These are phyloP conservation scores for Oceanites oceanicus DNA, from an alignment of 2,113 vertebrate species.

Conservation along the genomic window DNA sequence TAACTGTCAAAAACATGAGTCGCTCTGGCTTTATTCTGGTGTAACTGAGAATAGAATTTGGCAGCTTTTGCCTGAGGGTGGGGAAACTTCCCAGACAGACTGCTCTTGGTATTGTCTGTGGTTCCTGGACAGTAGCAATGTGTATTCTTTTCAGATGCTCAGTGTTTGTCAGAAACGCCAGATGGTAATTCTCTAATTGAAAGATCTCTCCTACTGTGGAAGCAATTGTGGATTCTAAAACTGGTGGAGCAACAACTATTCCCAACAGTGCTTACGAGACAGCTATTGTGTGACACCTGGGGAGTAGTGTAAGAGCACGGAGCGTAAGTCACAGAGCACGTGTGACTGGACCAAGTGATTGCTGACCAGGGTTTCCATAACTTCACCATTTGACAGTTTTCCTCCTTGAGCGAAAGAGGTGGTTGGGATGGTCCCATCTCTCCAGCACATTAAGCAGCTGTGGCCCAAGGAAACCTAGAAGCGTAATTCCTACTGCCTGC, in stretches of 20 bases:
- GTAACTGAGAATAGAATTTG: constrained; percentile 38
- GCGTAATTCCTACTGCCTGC: background rate
- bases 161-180: background rate
- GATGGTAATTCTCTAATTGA: constrained; percentile 24
- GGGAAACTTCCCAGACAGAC: constrained; percentile 25
- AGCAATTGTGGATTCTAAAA: background rate
- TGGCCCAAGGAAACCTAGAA: background rate
- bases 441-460: background rate
- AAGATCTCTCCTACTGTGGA: background rate
- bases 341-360: background rate
- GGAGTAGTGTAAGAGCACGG: background rate
- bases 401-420: background rate
- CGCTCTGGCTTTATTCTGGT: background rate
- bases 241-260: background rate
- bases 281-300: background rate
- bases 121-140: constrained; percentile 52
- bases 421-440: background rate
- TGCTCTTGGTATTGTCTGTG: constrained; percentile 27
- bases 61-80: background rate
- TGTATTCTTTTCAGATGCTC: constrained; percentile 22
- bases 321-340: background rate
- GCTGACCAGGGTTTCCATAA: background rate
- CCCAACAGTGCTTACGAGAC: background rate
- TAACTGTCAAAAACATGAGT: background rate
- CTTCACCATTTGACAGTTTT: background rate